Evolutionary conservation across 2,797 vertebrate genomes (phyloP).

Genomic region (Pangasius djambal): DNA sequence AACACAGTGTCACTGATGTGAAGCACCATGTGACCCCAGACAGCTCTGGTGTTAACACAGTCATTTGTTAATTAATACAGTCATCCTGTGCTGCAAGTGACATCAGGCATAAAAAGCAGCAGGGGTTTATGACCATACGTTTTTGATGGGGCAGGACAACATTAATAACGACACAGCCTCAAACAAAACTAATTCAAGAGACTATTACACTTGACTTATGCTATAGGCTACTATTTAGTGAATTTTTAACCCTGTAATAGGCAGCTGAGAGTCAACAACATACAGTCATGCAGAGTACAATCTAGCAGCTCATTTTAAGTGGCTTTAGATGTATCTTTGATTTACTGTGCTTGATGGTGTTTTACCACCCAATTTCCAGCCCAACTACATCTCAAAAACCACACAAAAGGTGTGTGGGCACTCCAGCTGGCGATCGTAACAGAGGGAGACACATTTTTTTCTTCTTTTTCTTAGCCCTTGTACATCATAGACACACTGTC

Average conservation of each 20-base stretch:
- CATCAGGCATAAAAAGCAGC: not conserved
- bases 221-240: not conserved
- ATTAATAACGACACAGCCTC: not conserved
- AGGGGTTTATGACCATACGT: not conserved
- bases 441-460: not conserved
- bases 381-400: not conserved
- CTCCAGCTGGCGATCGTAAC: too few species aligned
- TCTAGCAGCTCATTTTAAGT: not conserved
- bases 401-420: too few species aligned
- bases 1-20: not conserved
- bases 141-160: not conserved
- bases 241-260: not conserved
- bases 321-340: not conserved
- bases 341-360: not conserved
- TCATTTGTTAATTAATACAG: not conserved
- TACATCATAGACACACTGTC: too few species aligned
- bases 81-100: not conserved
- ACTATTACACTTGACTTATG: not conserved
- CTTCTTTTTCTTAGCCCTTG: not conserved
- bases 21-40: not conserved
- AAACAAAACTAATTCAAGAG: not conserved
- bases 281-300: not conserved
- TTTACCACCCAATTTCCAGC: not conserved
- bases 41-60: not conserved
- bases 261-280: not conserved